Evolutionary conservation across 2,113 vertebrate genomes (phyloP), one percentile per base, ranked within the genome.

Genomic region (Thryonomys swinderianus): DNA sequence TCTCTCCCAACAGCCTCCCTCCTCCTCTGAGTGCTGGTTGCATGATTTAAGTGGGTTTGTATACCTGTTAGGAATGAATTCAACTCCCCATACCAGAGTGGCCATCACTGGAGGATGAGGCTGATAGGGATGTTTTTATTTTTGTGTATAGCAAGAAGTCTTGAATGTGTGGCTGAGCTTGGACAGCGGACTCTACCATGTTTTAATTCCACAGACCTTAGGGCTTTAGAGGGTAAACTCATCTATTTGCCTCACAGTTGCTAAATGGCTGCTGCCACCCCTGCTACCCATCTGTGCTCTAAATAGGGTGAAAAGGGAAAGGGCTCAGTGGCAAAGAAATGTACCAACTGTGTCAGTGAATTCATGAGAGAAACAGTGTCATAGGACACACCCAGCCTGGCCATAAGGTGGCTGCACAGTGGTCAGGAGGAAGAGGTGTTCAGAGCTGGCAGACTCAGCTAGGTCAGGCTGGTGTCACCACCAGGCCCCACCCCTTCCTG

Each of bases 21-120:
- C 25, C 88, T 85, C 42, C 48, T 51, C 11, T 91, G 78, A 23
- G 11, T 74, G 62, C 81, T 73, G 94, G 53, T 81, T 93, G 57
- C 80, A 91, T 5, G 21, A 90, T 85, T 85, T 21, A 7, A 83
- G 84, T 81, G 64, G 96, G 9, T 84, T 97, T 94, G 42, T 30
- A 25, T 67, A 30, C 74, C n/a, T 37, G 21, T 67, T 45, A 81
- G 66, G 21, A 34, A 61, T 55, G 53, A 61, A 45, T 74, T 81
- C 16, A 14, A 12, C 25, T 53, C 40, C 66, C 67, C 48, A n/a
- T 67, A 45, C 53, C 20, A 64, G 57, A 64, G 23, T 17, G 67
- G 4, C 42, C 82, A n/a, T 34, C 42, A 12, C 23, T 11, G 0
- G 30, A 30, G 42, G 30, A n/a, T 48, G 40, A n/a, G 12, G 7